Conservation (phyloP, 2,888 invertebrate species). For the Pterostichus niger region DNA sequence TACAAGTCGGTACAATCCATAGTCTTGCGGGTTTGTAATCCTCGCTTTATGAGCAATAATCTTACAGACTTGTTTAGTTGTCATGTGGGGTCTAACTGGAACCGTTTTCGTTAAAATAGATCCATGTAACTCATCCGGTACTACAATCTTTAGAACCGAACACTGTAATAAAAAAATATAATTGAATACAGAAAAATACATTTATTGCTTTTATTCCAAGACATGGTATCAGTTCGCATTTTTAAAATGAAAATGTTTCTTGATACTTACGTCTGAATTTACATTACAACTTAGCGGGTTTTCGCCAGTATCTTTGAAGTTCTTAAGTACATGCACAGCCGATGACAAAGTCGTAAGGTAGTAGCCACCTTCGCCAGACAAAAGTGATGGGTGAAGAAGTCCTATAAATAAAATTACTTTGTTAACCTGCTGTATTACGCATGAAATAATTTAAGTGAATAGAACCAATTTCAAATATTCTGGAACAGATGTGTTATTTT, state of each 20-base stretch:
- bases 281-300: conserved; percentile 74
- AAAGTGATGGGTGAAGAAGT: conserved; percentile 91
- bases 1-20: conserved; percentile 93
- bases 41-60: conserved; percentile 97
- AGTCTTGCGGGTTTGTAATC: conserved; percentile 98
- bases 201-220: not conserved
- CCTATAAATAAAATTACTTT: conserved; percentile 73
- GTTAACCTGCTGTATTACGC: too few relatives aligned
- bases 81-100: conserved; percentile 95
- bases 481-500: too few relatives aligned
- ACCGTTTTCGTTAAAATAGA: conserved; percentile 94
- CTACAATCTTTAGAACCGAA: conserved; percentile 92
- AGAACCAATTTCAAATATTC: too few relatives aligned
- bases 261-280: conserved; percentile 75
- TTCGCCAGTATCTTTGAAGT: conserved; percentile 76
- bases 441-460: too few relatives aligned
- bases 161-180: conserved; percentile 75
- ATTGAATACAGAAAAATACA: conserved; percentile 32
- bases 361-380: conserved; percentile 96
- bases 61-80: conserved; percentile 94
- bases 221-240: too few relatives aligned
- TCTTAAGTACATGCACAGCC: conserved; percentile 93
- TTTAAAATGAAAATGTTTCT: too few relatives aligned
- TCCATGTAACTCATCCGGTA: conserved; percentile 96
- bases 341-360: conserved; percentile 96